These are phyloP conservation scores for Camponotus pennsylvanicus DNA, from an alignment of 1,140 invertebrate species.

Conservation along the genomic window DNA sequence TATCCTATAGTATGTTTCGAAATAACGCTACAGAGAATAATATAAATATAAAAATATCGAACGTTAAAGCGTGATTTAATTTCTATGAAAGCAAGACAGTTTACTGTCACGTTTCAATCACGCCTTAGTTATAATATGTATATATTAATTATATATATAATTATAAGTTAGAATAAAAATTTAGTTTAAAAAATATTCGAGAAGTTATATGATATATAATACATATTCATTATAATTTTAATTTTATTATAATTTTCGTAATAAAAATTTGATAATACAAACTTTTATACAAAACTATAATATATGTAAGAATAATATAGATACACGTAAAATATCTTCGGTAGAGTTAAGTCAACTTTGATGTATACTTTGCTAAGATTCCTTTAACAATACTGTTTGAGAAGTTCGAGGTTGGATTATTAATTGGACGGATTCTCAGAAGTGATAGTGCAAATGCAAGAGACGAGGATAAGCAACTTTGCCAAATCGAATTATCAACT, in stretches of 20 bases:
- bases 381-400: constrained; percentile 15
- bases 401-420: constrained; percentile 40
- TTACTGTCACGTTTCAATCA: not conserved
- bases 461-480: constrained; percentile 55
- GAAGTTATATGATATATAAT: not conserved
- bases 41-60: not conserved
- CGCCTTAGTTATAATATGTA: no score
- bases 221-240: not conserved
- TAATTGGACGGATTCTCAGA: constrained; percentile 53
- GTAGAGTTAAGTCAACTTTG: not conserved
- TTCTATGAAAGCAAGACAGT: not conserved
- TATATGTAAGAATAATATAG: not conserved
- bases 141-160: no score
- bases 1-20: not conserved
- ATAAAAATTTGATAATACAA: constrained; percentile 5
- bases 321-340: not conserved
- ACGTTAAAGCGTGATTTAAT: not conserved
- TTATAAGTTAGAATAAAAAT: not conserved
- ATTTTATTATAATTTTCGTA: not conserved
- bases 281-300: not conserved
- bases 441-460: constrained; percentile 52
- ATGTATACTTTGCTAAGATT: not conserved
- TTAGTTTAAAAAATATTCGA: not conserved
- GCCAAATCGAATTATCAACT: constrained; percentile 53
- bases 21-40: not conserved